phyloP scores from a whole-genome alignment of 2,113 vertebrate genomes.

The Nycticebus coucang region DNA sequence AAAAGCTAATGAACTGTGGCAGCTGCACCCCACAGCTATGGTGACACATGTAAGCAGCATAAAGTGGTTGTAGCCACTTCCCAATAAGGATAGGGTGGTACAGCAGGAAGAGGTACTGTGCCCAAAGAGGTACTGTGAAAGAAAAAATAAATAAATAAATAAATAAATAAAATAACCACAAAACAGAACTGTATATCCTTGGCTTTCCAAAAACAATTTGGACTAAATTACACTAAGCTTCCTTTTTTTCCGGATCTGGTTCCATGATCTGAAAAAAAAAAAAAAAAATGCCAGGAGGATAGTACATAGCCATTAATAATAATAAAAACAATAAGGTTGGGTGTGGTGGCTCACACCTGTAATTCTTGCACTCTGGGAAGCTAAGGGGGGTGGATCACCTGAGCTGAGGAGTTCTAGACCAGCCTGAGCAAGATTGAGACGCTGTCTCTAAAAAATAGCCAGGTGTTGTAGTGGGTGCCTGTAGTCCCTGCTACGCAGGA shows the following conservation, averaged over 20 bases:
- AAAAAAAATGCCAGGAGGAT: background rate
- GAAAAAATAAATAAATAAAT: background rate
- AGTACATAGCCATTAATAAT: background rate
- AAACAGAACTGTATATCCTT: background rate
- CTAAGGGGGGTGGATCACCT: too few relatives aligned
- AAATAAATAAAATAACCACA: background rate
- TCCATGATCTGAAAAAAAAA: background rate
- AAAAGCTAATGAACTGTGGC: fast-evolving
- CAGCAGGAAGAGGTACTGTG: background rate
- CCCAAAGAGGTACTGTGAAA: background rate
- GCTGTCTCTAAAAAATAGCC: too few relatives aligned
- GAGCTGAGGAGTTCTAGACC: too few relatives aligned
- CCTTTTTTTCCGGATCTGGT: background rate
- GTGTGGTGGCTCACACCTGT: too few relatives aligned
- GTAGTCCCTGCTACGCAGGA: too few relatives aligned
- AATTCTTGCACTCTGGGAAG: too few relatives aligned
- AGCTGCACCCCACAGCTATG: fast-evolving
- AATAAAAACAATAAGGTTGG: background rate
- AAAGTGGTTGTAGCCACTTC: background rate
- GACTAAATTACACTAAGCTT: background rate
- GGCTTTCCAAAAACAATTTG: background rate
- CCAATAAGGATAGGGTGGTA: background rate
- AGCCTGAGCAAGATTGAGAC: too few relatives aligned
- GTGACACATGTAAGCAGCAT: too few relatives aligned
- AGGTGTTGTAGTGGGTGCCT: too few relatives aligned